Evolutionary conservation across 2,797 vertebrate species (phyloP), one percentile per base, ranked within the genome.

Genomic region (Tauraco hartlaubi): DNA sequence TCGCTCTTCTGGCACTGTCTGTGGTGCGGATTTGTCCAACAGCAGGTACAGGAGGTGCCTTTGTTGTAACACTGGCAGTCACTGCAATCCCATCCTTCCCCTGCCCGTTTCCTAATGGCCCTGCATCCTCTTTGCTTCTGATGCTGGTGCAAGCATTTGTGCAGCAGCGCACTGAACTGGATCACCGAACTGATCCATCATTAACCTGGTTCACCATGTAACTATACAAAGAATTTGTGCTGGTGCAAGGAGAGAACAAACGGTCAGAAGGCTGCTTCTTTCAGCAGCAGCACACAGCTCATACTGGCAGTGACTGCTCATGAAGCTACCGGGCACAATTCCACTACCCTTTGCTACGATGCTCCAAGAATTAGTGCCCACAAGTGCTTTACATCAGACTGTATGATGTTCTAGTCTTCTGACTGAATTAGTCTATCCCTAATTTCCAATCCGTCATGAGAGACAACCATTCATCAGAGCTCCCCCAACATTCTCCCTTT

Each of bases 181-280:
- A 83, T 48, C 74, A 61, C 76, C 84, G 76, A 90, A 92, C 80
- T 94, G 93, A 96, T 93, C 92, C 92, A 84, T 93, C 94, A 92
- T 94, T 95, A 96, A 95, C 88, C 92, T 87, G 93, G 37, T 93
- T 96, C 83, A 86, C 25, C 55, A 75, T 14, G n/a, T 39, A 89
- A 67, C 88, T 93, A 71, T 54, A 92, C 49, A 95, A 95, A 89
- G 93, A 79, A 92, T 93, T 67, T 39, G 77, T 87, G 71, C 80
- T 88, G 46, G 66, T 73, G 51, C 59, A 87, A 94, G 77, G 51
- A 92, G 18, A 29, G 28, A 93, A 84, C 23, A 46, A 94, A 68
- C 0, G 3, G 23, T 7, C 35, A 49, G 46, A 72, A 73, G 31
- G 35, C 88, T 48, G 54, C 44, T n/a, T 63, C 67, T 54, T 55